Percentiles rank a stretch among this genome's conserved stretches.
These are phyloP conservation scores for Sthenelais limicola DNA, from an alignment of 2,888 invertebrate species.

Conservation along the genomic window DNA sequence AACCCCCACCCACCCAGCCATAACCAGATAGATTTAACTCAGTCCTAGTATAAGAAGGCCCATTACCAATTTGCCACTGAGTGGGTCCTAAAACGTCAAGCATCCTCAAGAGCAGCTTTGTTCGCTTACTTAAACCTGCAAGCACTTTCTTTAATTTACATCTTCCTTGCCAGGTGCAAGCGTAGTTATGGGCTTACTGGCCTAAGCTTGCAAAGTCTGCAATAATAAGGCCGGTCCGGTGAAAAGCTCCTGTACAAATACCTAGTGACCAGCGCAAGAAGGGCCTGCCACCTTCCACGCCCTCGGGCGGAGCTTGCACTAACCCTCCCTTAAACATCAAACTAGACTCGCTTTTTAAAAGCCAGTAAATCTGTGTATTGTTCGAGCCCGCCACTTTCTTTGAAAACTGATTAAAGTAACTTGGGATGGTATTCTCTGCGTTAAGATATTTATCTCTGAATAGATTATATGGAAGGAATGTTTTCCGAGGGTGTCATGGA, in stretches of 20 bases:
- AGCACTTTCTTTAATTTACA: constrained; percentile 10
- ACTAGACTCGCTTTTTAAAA: not conserved
- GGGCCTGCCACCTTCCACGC: not conserved
- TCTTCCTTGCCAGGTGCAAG: constrained; percentile 7
- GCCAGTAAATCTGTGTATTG: constrained; percentile 12
- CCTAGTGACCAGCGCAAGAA: constrained; percentile 1
- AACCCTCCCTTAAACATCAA: not conserved
- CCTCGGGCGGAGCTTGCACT: not conserved
- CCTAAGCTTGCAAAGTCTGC: constrained; percentile 11
- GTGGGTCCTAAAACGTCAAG: constrained; percentile 11
- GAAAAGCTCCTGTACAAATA: constrained; percentile 20
- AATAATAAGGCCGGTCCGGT: not conserved
- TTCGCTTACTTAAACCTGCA: not conserved
- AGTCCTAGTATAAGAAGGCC: too few relatives aligned
- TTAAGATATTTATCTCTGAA: not conserved
- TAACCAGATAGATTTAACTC: too few relatives aligned
- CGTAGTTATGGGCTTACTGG: constrained; percentile 19
- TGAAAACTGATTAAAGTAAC: constrained; percentile 18
- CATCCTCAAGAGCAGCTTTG: constrained; percentile 13
- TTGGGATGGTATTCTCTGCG: not conserved
- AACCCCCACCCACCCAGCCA: too few relatives aligned
- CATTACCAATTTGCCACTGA: constrained; percentile 14
- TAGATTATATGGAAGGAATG: not conserved
- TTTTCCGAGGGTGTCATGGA: not conserved
- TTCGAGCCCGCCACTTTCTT: not conserved